Conservation (phyloP, 2,797 vertebrate genomes). For the Morus bassanus region DNA sequence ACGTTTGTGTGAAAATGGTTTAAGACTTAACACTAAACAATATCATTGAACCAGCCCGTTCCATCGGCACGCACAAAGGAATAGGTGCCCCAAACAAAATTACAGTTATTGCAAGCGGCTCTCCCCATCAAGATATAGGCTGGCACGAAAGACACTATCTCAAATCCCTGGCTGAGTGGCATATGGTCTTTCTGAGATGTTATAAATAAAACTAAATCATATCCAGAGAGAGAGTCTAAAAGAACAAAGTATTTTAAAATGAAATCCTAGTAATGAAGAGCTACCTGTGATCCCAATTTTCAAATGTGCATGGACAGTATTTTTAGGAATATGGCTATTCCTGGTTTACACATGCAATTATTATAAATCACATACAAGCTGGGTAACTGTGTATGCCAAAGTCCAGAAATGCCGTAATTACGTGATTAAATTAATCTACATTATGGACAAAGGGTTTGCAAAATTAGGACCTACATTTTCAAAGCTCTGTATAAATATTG, state of each 20-base stretch:
- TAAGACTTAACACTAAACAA: background rate
- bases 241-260: background rate
- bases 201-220: background rate
- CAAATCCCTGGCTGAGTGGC: background rate
- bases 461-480: slow-evolving; percentile 57
- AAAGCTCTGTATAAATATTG: slow-evolving; percentile 65
- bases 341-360: background rate
- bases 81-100: background rate
- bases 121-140: background rate
- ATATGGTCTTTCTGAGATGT: background rate
- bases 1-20: background rate
- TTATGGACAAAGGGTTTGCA: slow-evolving; percentile 57
- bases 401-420: slow-evolving; percentile 58
- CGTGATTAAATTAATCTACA: slow-evolving; percentile 58
- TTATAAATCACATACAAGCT: background rate
- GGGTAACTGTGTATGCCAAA: background rate
- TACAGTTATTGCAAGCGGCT: background rate
- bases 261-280: background rate
- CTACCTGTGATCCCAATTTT: background rate
- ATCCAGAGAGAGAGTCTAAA: background rate
- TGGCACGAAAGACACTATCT: accelerated
- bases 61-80: background rate
- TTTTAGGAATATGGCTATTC: background rate
- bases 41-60: background rate
- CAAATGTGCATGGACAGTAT: background rate